Evolutionary conservation across 1,140 invertebrate species (phyloP).

Genomic region (Araneus ventricosus): DNA sequence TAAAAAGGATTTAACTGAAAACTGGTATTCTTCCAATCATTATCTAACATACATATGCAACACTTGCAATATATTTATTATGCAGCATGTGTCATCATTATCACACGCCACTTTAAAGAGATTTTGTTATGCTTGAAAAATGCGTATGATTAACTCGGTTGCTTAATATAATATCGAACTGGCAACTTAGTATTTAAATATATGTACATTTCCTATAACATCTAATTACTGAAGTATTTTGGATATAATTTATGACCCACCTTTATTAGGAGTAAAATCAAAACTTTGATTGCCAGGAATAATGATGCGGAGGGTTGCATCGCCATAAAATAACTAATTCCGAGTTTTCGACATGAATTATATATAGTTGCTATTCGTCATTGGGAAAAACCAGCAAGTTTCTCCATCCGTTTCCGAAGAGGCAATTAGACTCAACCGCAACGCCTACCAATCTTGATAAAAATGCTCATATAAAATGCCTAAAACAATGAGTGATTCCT

Average conservation of each 20-base stretch:
- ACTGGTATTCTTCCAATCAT: no score
- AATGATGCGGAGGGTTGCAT: background rate
- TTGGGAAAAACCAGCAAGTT: conserved; percentile 24
- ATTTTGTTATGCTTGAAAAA: no score
- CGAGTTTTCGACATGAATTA: background rate
- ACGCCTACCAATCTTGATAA: conserved; percentile 46
- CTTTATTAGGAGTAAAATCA: background rate
- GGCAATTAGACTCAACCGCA: conserved; percentile 27
- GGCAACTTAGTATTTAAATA: no score
- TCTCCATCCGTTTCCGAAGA: background rate
- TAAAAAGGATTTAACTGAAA: no score
- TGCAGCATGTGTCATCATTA: no score
- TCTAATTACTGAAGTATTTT: background rate
- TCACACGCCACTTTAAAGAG: no score
- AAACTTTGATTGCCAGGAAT: background rate
- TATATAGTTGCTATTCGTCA: background rate
- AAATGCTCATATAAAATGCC: conserved; percentile 26
- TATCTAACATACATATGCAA: no score
- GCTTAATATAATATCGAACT: no score
- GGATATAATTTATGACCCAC: background rate
- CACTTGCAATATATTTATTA: no score
- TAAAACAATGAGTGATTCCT: conserved; percentile 21
- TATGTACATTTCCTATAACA: no score
- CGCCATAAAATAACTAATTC: background rate
- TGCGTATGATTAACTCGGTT: no score